phyloP scores from a whole-genome alignment of 2,797 vertebrate species.

The Ceryle rudis region DNA sequence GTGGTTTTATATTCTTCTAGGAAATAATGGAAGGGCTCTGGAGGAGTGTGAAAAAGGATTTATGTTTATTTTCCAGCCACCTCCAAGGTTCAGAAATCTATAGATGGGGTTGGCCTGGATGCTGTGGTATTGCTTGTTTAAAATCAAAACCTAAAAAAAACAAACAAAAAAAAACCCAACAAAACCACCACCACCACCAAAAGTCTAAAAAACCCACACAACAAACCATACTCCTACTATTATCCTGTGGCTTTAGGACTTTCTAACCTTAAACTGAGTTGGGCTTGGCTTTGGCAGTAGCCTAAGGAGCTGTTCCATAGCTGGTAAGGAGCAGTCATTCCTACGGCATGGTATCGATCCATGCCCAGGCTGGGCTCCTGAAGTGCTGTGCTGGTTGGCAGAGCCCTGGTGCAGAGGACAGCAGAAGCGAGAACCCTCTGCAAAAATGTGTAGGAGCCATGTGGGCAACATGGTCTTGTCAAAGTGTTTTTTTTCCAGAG shows the following conservation, averaged over 20 bases:
- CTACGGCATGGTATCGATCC: fast-evolving
- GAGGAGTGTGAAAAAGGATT: background rate
- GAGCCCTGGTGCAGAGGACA: fast-evolving
- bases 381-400: background rate
- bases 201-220: background rate
- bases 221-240: background rate
- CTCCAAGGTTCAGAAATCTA: background rate
- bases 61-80: background rate
- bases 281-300: background rate
- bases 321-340: background rate
- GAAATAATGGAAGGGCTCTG: background rate
- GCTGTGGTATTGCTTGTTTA: background rate
- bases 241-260: background rate
- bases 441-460: background rate
- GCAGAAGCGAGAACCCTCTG: background rate
- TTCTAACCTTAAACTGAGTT: background rate
- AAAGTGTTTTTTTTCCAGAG: background rate
- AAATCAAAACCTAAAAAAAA: too few species aligned
- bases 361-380: background rate
- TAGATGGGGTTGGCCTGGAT: background rate
- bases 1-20: background rate
- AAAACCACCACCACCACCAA: background rate
- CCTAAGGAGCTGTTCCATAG: background rate
- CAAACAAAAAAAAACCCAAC: background rate
- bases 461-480: background rate